Conservation (phyloP, 2,888 invertebrate genomes). For the Melanostoma mellinum region DNA sequence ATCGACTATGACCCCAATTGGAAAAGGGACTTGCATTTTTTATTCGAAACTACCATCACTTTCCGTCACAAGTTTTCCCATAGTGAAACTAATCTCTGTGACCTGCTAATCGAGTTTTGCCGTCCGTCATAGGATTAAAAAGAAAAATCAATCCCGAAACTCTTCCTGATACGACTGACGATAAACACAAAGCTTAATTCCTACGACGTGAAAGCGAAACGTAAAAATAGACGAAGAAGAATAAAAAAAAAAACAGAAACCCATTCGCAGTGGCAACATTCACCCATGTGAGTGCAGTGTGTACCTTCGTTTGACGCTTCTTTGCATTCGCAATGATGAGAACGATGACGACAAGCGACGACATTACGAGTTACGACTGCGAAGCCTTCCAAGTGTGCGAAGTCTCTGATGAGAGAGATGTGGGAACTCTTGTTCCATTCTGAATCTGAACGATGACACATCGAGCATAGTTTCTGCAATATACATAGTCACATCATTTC, state of each 20-base stretch:
- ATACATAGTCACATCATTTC: slow-evolving; percentile 9
- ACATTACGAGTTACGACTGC: slow-evolving; percentile 7
- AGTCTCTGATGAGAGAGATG: slow-evolving; percentile 15
- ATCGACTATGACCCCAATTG: too few relatives aligned
- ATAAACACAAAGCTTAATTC: slow-evolving; percentile 44
- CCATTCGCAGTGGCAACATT: slow-evolving; percentile 65
- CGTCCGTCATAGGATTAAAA: slow-evolving; percentile 52
- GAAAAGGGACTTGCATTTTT: too few relatives aligned
- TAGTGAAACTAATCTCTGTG: slow-evolving; percentile 55
- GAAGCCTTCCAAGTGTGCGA: slow-evolving; percentile 64
- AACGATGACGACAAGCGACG: too few relatives aligned
- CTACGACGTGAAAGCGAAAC: slow-evolving; percentile 11
- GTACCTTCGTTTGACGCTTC: slow-evolving; percentile 42
- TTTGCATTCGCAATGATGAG: slow-evolving; percentile 51
- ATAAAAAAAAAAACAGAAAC: slow-evolving; percentile 50
- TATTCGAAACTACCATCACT: too few relatives aligned
- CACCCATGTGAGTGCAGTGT: slow-evolving; percentile 33
- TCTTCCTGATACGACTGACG: slow-evolving; percentile 56
- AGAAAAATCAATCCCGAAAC: slow-evolving; percentile 43
- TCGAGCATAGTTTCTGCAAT: slow-evolving; percentile 13
- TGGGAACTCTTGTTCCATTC: slow-evolving; percentile 56
- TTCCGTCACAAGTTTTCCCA: slow-evolving; percentile 1
- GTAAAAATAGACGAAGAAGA: background rate
- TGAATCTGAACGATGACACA: slow-evolving; percentile 57
- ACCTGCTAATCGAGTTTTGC: slow-evolving; percentile 68